These are phyloP conservation scores for Papilio polytes DNA, from an alignment of 1,140 invertebrate species.

Conservation along the genomic window DNA sequence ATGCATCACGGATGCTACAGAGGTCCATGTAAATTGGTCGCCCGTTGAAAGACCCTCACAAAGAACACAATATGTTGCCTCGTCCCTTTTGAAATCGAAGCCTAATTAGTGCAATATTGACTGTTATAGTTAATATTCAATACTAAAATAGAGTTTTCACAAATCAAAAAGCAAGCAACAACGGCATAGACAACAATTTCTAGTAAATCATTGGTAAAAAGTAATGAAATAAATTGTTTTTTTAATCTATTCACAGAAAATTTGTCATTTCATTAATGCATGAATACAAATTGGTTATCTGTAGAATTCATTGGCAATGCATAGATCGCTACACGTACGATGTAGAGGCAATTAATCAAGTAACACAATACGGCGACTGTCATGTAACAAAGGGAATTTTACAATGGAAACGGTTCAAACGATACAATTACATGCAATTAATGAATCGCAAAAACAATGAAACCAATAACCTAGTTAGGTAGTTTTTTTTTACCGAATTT, in stretches of 20 bases:
- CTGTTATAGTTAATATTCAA: slow-evolving; percentile 1
- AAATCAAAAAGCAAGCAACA: neutral
- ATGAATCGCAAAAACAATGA: neutral
- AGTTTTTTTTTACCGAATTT: neutral
- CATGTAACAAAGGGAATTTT: slow-evolving; percentile 15
- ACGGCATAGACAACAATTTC: too few species aligned
- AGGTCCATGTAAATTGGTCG: slow-evolving; percentile 34
- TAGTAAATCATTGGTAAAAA: too few species aligned
- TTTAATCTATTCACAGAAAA: neutral
- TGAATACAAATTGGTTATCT: neutral
- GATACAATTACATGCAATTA: slow-evolving; percentile 25
- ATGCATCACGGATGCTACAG: slow-evolving; percentile 28
- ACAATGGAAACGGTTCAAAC: neutral
- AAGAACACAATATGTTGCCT: slow-evolving; percentile 42
- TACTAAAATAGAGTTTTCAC: neutral
- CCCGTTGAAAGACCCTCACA: slow-evolving; percentile 33
- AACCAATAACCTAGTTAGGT: neutral
- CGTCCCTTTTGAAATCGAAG: slow-evolving; percentile 42
- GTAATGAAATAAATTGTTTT: too few species aligned
- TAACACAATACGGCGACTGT: slow-evolving; percentile 12
- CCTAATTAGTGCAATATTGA: slow-evolving; percentile 41
- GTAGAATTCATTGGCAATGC: neutral
- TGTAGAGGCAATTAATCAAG: slow-evolving; percentile 15
- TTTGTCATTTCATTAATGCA: neutral
- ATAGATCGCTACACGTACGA: neutral